Base-by-base conservation (phyloP, 2,797 vertebrate genomes). In the Oryzias sinensis region DNA sequence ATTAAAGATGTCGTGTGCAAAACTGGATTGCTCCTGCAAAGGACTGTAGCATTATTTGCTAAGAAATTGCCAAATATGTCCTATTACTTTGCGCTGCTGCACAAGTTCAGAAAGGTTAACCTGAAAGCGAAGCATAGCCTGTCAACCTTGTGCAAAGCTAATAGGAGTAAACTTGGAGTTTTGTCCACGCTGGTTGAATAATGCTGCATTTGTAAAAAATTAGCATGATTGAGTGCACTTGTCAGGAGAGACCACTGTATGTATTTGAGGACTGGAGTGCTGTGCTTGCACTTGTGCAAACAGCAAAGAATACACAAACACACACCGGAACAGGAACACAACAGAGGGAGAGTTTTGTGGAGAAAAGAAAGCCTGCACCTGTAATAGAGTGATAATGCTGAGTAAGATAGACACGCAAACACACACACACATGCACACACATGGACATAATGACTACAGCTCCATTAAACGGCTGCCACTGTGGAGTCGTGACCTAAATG, bases 341-440 rank as follows among this genome's bases (percentile, higher is more conserved):
- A 73, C 67, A 61, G 56, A 68, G 67, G 11, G 5, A 69, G 51
- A 43, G 8, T 44, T 53, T 52, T 56, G 70, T 64, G 62, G 56
- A 62, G 65, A 81, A 79, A 68, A 62, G 65, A 81, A 79, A 66
- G 17, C 59, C 54, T 65, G 77, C 79, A 87, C 82, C 81, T 89
- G 84, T 82, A 87, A 86, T 84, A 63, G 67, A 83, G 77, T 66
- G 79, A 84, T 86, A 87, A 76, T 84, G 83, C 88, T 88, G 86
- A 87, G 69, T 87, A 83, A 81, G 84, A 86, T 62, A 48, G 49
- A 76, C 54, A 48, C 49, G 50, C 14, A 33, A 51, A 16, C 24
- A 37, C 59, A 37, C 14, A n/a, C 37, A n/a, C 45, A 57, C 24
- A 49, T 20, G 22, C 62, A 56, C 44, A 62, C 57, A 62, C 62